phyloP scores from a whole-genome alignment of 2,888 invertebrate species.

The Ceriagrion tenellum region DNA sequence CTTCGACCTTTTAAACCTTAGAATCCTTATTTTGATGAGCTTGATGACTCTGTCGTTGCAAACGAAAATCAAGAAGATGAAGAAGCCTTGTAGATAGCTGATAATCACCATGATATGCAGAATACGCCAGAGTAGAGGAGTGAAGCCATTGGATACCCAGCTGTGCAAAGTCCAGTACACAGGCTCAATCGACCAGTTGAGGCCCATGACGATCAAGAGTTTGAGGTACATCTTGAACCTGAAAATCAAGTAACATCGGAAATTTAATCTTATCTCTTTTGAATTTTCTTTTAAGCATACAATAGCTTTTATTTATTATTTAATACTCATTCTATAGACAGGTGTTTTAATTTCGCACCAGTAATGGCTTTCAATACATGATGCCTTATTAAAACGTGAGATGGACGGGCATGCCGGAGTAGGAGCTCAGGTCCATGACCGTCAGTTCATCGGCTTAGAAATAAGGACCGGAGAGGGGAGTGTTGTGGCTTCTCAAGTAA shows the following conservation, averaged over 20 bases:
- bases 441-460: too few species aligned
- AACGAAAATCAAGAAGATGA: conserved; percentile 83
- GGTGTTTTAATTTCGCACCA: too few species aligned
- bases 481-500: too few species aligned
- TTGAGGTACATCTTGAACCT: conserved; percentile 64
- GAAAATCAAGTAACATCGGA: not conserved
- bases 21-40: conserved; percentile 74
- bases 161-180: conserved; percentile 49
- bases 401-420: too few species aligned
- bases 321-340: too few species aligned
- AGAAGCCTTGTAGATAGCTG: conserved; percentile 76
- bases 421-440: too few species aligned
- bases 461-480: too few species aligned
- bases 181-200: conserved; percentile 54
- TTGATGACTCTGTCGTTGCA: conserved; percentile 82
- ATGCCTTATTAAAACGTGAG: too few species aligned
- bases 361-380: too few species aligned
- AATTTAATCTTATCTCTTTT: too few species aligned
- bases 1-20: conserved; percentile 4
- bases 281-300: too few species aligned
- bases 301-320: too few species aligned
- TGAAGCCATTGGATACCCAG: conserved; percentile 53
- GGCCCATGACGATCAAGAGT: conserved; percentile 46
- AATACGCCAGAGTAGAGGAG: conserved; percentile 78
- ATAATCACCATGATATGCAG: conserved; percentile 75